Base-by-base conservation (phyloP, 2,888 invertebrate genomes). In the Eudasyphora cyanicolor region DNA sequence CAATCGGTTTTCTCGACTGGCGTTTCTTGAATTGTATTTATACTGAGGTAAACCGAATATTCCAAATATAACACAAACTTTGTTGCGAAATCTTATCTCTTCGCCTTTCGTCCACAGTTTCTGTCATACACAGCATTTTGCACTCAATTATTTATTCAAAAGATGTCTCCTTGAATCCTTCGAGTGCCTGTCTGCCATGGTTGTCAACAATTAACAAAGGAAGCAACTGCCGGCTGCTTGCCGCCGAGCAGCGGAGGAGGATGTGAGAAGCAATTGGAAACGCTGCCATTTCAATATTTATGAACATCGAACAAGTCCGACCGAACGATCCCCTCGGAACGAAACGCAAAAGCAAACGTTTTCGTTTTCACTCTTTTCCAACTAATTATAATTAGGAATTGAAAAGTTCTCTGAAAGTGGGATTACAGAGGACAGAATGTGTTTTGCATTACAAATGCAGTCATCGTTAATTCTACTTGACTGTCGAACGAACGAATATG, bases 361-460 rank as follows among this genome's bases (percentile, higher is more conserved):
- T 80, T 80, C 42, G 75, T 24, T 78, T 80, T 80, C 57, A 71
- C 57, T 51, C 64, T 71, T 71, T 75, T 88, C 86, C 88, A 88
- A 89, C 89, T 89, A 90, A 90, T 89, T 89, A 89, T 89, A 89
- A 89, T 90, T 90, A 89, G 90, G 88, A 90, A 89, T 89, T 90
- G 89, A 89, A 90, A 89, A 90, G 89, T 89, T 90, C 88, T 88
- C 49, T 54, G 29, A 69, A 67, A 76, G 54, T 49, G 32, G 57
- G 81, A 79, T 79, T 83, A 69, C 74, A 51, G 21, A 74, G 73
- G 62, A 42, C 76, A 62, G 19, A 21, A 60, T 83, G 79, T 79
- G 79, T 69, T 79, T 74, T 62, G 82, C 69, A 83, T 83, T 42
- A 62, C 54, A 76, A 84, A 57, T 67, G 67, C 67, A 67, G 19